Evolutionary conservation across 2,888 invertebrate species (phyloP).

Genomic region (Drosophila quinaria): DNA sequence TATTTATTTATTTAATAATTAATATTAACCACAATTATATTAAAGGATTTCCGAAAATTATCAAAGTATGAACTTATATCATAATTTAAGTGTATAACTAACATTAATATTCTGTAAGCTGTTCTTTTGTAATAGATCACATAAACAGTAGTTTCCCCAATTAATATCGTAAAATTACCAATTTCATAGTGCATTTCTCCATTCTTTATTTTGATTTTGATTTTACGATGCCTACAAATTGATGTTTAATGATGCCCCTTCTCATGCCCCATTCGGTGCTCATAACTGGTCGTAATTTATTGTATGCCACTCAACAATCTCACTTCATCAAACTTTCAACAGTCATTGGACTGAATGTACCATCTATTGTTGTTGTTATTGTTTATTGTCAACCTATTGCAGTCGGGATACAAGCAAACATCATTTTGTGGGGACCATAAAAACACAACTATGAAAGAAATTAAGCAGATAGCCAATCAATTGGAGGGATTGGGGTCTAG

Average conservation of each 20-base stretch:
- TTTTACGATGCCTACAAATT: constrained; percentile 68
- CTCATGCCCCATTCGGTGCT: constrained; percentile 17
- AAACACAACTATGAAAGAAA: constrained; percentile 68
- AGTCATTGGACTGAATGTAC: constrained; percentile 31
- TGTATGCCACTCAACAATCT: constrained; percentile 58
- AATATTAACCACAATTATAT: neutral
- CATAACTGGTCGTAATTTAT: constrained; percentile 30
- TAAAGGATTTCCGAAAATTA: neutral
- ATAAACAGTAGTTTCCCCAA: constrained; percentile 53
- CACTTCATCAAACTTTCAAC: constrained; percentile 78
- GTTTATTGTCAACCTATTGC: constrained; percentile 73
- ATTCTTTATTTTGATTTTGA: neutral
- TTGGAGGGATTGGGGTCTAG: constrained; percentile 43
- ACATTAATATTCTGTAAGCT: neutral
- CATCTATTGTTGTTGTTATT: constrained; percentile 37
- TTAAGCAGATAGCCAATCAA: constrained; percentile 68
- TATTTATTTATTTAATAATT: neutral
- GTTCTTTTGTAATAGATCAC: constrained; percentile 19
- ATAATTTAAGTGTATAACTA: neutral
- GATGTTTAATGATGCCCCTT: constrained; percentile 57
- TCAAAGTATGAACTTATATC: neutral
- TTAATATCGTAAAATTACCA: constrained; percentile 45
- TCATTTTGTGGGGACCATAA: constrained; percentile 60
- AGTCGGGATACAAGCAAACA: constrained; percentile 8
- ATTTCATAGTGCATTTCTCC: constrained; percentile 36